phyloP scores from a whole-genome alignment of 2,797 vertebrate genomes.

The Danio albolineatus region DNA sequence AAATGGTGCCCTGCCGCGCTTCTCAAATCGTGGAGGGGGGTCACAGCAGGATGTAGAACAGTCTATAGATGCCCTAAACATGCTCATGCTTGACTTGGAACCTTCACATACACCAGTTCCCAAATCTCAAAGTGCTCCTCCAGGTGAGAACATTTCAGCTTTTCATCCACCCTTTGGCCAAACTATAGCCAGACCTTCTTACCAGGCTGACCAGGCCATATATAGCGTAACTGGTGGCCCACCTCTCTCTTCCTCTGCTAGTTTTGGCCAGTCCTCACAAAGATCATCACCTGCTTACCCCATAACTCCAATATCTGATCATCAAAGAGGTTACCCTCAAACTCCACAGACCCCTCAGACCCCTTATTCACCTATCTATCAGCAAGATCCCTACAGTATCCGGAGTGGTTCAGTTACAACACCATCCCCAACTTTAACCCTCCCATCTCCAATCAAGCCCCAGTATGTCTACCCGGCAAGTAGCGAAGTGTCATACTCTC shows the following conservation, averaged over 20 bases:
- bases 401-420: constrained; percentile 52
- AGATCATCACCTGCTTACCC: constrained; percentile 76
- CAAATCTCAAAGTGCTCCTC: constrained; percentile 90
- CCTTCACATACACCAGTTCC: constrained; percentile 82
- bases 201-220: constrained; percentile 79
- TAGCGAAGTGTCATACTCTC: constrained; percentile 69
- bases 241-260: constrained; percentile 67
- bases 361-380: constrained; percentile 69
- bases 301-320: constrained; percentile 69
- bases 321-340: constrained; percentile 65
- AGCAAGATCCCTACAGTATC: constrained; percentile 75
- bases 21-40: constrained; percentile 76
- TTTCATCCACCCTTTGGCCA: constrained; percentile 79
- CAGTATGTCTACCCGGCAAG: constrained; percentile 63
- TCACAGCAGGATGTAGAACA: constrained; percentile 93
- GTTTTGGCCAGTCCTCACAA: constrained; percentile 74
- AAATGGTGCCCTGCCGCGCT: constrained; percentile 85
- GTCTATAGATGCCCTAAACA: constrained; percentile 93
- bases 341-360: constrained; percentile 62
- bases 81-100: constrained; percentile 95
- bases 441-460: constrained; percentile 70
- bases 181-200: constrained; percentile 76
- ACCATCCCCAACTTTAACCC: constrained; percentile 66
- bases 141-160: constrained; percentile 77
- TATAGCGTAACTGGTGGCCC: constrained; percentile 73